Conservation (phyloP, 2,888 invertebrate species). For the Eupelmus urozonus region DNA sequence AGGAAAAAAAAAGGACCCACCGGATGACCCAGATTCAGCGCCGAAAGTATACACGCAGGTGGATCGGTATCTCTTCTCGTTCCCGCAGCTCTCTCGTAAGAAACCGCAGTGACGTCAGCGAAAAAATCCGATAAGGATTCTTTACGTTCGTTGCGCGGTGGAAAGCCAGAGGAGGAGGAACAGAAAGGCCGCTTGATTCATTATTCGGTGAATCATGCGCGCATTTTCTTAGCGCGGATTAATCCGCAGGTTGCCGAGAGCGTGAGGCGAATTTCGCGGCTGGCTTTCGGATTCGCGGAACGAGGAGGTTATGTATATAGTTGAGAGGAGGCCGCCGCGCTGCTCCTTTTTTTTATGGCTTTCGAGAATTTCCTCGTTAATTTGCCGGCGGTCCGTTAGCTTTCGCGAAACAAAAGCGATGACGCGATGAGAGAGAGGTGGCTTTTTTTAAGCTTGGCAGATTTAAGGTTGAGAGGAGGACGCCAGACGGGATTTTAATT, state of each 20-base stretch:
- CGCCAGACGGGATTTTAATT: not conserved
- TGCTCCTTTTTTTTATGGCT: slow-evolving; percentile 43
- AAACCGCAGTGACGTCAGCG: slow-evolving; percentile 33
- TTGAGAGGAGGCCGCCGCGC: too few relatives aligned
- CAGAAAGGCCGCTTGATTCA: not conserved
- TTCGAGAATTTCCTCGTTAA: slow-evolving; percentile 54
- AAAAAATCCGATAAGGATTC: slow-evolving; percentile 47
- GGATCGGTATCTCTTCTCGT: slow-evolving; percentile 13
- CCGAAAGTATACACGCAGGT: not conserved
- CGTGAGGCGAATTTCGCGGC: slow-evolving; percentile 48
- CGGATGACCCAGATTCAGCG: not conserved
- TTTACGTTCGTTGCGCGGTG: slow-evolving; percentile 29
- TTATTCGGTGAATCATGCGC: slow-evolving; percentile 31
- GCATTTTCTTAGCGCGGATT: slow-evolving; percentile 38
- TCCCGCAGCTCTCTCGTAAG: slow-evolving; percentile 14
- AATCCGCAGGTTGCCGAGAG: slow-evolving; percentile 2
- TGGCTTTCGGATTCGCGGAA: slow-evolving; percentile 17
- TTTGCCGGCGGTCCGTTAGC: slow-evolving; percentile 10
- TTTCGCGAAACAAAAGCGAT: slow-evolving; percentile 16
- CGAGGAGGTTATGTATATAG: not conserved
- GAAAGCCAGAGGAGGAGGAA: not conserved
- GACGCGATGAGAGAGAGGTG: not conserved
- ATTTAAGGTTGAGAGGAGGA: not conserved
- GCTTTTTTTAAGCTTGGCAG: not conserved
- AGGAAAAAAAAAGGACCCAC: not conserved